Evolutionary conservation across 2,113 vertebrate genomes (phyloP).

Genomic region (Spea multiplicata): DNA sequence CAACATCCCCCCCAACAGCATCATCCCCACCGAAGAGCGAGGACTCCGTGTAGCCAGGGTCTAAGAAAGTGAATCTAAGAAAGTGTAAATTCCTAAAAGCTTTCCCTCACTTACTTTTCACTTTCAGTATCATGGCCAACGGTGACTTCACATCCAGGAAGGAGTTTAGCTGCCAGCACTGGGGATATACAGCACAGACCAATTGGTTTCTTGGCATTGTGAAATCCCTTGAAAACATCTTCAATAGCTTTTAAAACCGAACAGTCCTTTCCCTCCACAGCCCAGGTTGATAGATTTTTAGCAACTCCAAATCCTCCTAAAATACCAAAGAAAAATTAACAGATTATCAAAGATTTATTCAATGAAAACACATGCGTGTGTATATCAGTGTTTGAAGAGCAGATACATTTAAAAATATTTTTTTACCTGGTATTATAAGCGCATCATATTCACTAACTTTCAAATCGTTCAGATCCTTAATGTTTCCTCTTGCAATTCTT

Average conservation of each 20-base stretch:
- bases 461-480: conserved; percentile 75
- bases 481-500: conserved; percentile 77
- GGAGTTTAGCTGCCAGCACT: conserved; percentile 76
- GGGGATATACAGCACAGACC: conserved; percentile 87
- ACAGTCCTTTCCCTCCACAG: conserved; percentile 76
- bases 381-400: background rate
- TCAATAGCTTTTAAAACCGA: conserved; percentile 65
- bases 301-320: conserved; percentile 84
- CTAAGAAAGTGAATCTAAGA: too few species aligned
- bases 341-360: background rate
- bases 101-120: conserved; percentile 61
- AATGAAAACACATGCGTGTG: background rate
- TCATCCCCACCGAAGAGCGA: too few species aligned
- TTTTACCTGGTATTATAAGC: conserved; percentile 79
- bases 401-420: background rate
- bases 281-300: conserved; percentile 84
- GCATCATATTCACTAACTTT: conserved; percentile 72
- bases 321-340: background rate
- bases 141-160: conserved; percentile 82
- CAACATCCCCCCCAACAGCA: too few species aligned
- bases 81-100: too few species aligned
- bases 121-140: conserved; percentile 76
- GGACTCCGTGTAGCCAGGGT: too few species aligned
- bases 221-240: conserved; percentile 71
- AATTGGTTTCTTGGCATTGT: conserved; percentile 75